phyloP scores from a whole-genome alignment of 2,113 vertebrate genomes.

The Chloropsis cyanopogon region DNA sequence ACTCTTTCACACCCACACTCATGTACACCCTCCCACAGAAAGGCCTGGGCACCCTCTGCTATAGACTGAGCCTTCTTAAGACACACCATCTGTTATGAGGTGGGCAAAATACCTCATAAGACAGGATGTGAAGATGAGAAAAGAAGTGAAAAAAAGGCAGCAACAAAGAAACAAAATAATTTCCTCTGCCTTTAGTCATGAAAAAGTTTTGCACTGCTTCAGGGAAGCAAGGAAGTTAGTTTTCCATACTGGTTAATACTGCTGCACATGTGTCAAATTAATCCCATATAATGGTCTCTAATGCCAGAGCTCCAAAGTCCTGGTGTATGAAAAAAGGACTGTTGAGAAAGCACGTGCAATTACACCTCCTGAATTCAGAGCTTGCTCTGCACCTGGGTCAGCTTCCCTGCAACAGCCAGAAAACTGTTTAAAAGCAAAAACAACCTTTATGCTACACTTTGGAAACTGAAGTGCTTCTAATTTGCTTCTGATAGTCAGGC shows the following conservation, averaged over 20 bases:
- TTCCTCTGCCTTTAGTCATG: background rate
- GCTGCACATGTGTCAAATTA: background rate
- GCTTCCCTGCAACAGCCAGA: background rate
- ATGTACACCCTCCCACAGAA: rapidly evolving
- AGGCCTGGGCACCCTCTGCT: background rate
- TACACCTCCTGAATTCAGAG: background rate
- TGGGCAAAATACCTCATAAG: background rate
- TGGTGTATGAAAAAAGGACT: background rate
- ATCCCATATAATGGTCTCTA: background rate
- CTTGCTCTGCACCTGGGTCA: background rate
- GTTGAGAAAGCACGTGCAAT: background rate
- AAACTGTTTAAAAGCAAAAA: background rate
- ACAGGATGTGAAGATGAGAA: background rate
- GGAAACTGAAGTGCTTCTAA: background rate
- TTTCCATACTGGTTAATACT: background rate
- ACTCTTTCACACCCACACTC: background rate
- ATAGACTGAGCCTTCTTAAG: background rate
- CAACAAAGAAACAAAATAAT: background rate
- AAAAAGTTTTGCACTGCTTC: background rate
- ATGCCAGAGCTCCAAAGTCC: background rate
- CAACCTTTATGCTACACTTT: background rate
- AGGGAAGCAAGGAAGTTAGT: background rate
- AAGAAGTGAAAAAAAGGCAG: background rate
- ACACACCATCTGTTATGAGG: background rate
- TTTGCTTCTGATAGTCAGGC: background rate